Evolutionary conservation across 92 coral and sea anemone species (phyloP).

Genomic region (Porites cylindrica): DNA sequence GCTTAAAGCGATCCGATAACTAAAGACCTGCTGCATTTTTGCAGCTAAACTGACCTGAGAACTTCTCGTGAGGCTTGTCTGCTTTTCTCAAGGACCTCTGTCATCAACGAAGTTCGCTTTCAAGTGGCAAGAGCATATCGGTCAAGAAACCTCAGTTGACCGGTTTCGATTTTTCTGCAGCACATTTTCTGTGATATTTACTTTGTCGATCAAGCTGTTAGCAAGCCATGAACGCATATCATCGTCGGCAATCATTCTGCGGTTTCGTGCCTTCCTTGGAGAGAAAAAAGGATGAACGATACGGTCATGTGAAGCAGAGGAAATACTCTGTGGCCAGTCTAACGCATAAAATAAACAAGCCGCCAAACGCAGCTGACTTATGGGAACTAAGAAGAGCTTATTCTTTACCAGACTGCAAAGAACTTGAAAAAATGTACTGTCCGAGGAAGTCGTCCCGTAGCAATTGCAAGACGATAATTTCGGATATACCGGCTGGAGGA

Average conservation of each 20-base stretch:
- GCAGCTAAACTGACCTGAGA: slow-evolving; percentile 4
- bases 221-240: slow-evolving; percentile 28
- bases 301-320: slow-evolving; percentile 62
- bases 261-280: slow-evolving; percentile 78
- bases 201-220: neutral
- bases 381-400: slow-evolving; percentile 66
- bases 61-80: neutral
- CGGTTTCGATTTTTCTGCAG: neutral
- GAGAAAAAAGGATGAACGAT: slow-evolving; percentile 68
- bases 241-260: slow-evolving; percentile 75
- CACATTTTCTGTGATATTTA: neutral
- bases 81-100: slow-evolving; percentile 32
- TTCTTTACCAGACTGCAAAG: slow-evolving; percentile 86
- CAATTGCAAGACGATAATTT: slow-evolving; percentile 12
- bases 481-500: slow-evolving; percentile 30
- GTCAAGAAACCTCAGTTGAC: neutral
- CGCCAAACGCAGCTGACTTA: slow-evolving; percentile 14
- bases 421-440: slow-evolving; percentile 50
- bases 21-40: slow-evolving; percentile 4
- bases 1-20: slow-evolving; percentile 50
- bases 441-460: slow-evolving; percentile 36
- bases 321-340: slow-evolving; percentile 54
- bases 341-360: slow-evolving; percentile 44
- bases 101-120: slow-evolving; percentile 20
- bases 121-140: slow-evolving; percentile 11